Percentiles rank a stretch among this genome's conserved stretches.
Conservation (phyloP, 2,888 invertebrate genomes). For the Azorinus chamasolen region DNA sequence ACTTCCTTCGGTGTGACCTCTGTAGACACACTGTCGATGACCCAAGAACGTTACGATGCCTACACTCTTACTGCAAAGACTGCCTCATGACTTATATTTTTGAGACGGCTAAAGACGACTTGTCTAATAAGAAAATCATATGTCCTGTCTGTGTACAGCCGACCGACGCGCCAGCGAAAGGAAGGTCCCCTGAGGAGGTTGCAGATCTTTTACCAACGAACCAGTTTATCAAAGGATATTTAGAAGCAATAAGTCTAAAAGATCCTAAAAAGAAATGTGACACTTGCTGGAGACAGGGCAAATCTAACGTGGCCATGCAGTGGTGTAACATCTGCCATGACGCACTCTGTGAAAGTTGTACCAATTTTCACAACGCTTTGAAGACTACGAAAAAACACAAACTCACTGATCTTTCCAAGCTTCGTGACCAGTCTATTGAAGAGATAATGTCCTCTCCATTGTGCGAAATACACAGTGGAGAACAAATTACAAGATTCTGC, state of each 20-base stretch:
- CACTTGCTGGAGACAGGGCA: conserved; percentile 62
- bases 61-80: conserved; percentile 56
- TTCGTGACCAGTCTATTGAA: conserved; percentile 47
- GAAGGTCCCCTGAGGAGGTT: conserved; percentile 36
- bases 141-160: conserved; percentile 58
- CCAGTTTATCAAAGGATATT: conserved; percentile 52
- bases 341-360: conserved; percentile 64
- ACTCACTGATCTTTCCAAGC: conserved; percentile 34
- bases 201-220: conserved; percentile 58
- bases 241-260: conserved; percentile 56
- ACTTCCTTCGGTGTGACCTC: conserved; percentile 58
- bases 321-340: conserved; percentile 69
- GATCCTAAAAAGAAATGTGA: conserved; percentile 58
- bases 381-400: conserved; percentile 66
- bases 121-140: conserved; percentile 19
- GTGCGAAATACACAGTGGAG: conserved; percentile 60
- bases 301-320: conserved; percentile 32
- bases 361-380: conserved; percentile 64
- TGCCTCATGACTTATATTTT: conserved; percentile 50
- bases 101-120: conserved; percentile 22
- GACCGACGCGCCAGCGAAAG: conserved; percentile 18
- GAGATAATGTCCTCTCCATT: conserved; percentile 53
- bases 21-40: conserved; percentile 47
- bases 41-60: conserved; percentile 45
- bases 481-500: conserved; percentile 61